Evolutionary conservation across 53 echinoderm and acorn worm genomes (phyloP).

Genomic region (Echinarachnius parma): DNA sequence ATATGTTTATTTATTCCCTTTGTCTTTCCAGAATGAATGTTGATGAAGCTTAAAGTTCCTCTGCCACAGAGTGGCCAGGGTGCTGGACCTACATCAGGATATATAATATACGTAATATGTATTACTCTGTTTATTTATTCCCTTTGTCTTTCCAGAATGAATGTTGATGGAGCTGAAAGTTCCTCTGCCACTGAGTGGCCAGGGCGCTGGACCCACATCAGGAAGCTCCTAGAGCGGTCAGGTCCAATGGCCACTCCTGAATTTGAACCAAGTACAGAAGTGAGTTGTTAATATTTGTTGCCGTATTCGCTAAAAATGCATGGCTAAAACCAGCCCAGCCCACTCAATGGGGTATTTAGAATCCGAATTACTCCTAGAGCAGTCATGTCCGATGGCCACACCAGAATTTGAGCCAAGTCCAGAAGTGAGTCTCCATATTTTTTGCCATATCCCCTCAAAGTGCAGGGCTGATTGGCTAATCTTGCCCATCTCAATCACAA

Average conservation of each 20-base stretch:
- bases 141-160: slow-evolving; percentile 9
- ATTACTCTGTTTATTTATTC: not conserved
- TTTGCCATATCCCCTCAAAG: no score
- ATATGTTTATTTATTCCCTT: not conserved
- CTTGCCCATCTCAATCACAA: no score
- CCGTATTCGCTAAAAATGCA: no score
- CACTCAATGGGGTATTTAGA: no score
- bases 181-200: slow-evolving; percentile 70
- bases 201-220: slow-evolving; percentile 91
- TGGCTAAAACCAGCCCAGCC: no score
- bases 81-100: no score
- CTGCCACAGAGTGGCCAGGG: no score
- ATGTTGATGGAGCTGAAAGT: slow-evolving; percentile 16
- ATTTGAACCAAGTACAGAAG: slow-evolving; percentile 95
- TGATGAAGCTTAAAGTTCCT: no score
- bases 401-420: slow-evolving; percentile 95
- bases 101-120: no score
- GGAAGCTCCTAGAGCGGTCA: slow-evolving; percentile 78
- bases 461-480: no score
- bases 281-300: slow-evolving; percentile 30
- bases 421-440: slow-evolving; percentile 62
- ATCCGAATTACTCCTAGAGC: slow-evolving; percentile 78
- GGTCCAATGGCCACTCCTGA: slow-evolving; percentile 96
- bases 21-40: no score
- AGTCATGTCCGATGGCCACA: slow-evolving; percentile 89